These are phyloP conservation scores for Falcunculus frontatus DNA, from an alignment of 2,113 vertebrate species.

Conservation along the genomic window DNA sequence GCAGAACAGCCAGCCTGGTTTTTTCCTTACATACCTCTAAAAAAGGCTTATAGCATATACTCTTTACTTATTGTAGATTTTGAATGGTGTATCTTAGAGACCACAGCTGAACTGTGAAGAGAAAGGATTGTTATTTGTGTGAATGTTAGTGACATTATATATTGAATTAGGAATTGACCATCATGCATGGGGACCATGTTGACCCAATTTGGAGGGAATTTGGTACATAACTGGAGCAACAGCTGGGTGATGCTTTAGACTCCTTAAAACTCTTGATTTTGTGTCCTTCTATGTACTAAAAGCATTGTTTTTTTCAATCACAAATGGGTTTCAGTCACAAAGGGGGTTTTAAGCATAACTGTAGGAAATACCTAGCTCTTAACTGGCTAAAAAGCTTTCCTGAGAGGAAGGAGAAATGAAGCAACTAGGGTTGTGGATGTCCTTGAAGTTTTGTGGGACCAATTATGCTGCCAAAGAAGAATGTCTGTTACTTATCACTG, in stretches of 20 bases:
- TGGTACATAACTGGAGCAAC: background rate
- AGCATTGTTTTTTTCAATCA: background rate
- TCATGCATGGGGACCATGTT: background rate
- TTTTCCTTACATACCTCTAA: background rate
- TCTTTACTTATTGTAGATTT: background rate
- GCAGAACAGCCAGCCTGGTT: background rate
- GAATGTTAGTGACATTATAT: background rate
- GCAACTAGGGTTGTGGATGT: background rate
- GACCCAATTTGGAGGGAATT: background rate
- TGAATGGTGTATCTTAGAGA: background rate
- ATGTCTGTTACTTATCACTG: background rate
- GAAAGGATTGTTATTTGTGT: background rate
- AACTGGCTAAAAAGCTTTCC: background rate
- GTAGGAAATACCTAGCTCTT: background rate
- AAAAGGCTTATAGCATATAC: background rate
- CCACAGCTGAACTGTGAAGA: background rate
- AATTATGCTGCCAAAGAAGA: background rate
- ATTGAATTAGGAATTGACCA: background rate
- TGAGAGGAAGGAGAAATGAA: background rate
- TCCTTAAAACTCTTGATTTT: background rate
- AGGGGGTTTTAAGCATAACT: background rate
- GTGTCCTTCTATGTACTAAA: background rate
- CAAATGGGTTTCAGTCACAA: background rate
- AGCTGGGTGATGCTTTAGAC: background rate
- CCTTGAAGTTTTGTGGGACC: background rate